Evolutionary conservation across 2,888 invertebrate species (phyloP).

Genomic region (Mythimna albipuncta): DNA sequence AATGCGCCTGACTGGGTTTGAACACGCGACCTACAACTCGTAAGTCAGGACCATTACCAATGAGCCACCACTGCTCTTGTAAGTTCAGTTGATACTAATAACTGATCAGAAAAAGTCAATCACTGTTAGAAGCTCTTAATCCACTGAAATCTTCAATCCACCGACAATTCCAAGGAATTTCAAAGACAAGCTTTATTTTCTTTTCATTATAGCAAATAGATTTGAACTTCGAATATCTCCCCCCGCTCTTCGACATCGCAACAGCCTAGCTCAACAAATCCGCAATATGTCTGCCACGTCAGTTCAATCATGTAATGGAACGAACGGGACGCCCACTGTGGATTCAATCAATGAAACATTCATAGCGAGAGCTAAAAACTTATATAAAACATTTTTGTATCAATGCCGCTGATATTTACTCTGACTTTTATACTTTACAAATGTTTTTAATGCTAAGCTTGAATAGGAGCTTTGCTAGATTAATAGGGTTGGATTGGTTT

Average conservation of each 20-base stretch:
- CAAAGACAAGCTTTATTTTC: not conserved
- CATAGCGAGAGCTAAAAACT: slow-evolving; percentile 62
- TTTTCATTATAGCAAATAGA: slow-evolving; percentile 29
- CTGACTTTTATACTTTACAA: slow-evolving; percentile 27
- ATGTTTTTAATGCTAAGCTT: slow-evolving; percentile 23
- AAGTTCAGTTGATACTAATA: not conserved
- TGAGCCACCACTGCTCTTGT: no score
- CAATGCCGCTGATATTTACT: slow-evolving; percentile 47
- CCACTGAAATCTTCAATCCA: not conserved
- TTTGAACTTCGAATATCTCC: slow-evolving; percentile 8
- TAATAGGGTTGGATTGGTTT: not conserved
- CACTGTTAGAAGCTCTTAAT: not conserved
- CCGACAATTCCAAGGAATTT: not conserved
- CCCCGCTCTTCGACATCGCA: slow-evolving; percentile 19
- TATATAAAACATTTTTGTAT: slow-evolving; percentile 57
- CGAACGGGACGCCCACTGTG: slow-evolving; percentile 60
- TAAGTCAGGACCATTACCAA: no score
- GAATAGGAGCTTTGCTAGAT: not conserved
- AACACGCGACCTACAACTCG: no score
- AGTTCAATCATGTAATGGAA: slow-evolving; percentile 77
- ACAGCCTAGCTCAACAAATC: slow-evolving; percentile 52
- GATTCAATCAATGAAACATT: slow-evolving; percentile 68
- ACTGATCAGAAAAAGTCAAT: not conserved
- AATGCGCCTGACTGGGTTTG: no score
- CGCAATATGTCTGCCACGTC: slow-evolving; percentile 65